phyloP scores from a whole-genome alignment of 2,113 vertebrate genomes.

The Catharus bicknelli region DNA sequence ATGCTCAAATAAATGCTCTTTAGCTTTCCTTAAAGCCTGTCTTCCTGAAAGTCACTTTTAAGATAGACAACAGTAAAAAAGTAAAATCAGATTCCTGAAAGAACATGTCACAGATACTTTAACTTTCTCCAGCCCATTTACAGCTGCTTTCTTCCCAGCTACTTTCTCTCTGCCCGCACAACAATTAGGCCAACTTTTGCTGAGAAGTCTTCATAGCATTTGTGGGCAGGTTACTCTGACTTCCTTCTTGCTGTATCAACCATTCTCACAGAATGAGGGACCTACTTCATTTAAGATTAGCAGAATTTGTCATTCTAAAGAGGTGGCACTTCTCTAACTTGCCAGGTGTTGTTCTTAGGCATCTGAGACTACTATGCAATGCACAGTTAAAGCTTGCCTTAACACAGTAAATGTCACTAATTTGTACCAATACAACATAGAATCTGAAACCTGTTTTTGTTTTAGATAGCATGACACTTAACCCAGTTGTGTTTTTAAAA shows the following conservation, averaged over 20 bases:
- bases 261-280: background rate
- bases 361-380: background rate
- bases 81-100: background rate
- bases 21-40: background rate
- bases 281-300: background rate
- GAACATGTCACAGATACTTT: background rate
- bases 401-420: background rate
- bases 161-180: background rate
- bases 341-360: background rate
- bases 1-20: background rate
- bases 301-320: background rate
- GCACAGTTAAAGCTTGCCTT: background rate
- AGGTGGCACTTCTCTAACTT: background rate
- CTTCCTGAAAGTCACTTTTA: background rate
- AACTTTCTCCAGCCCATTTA: background rate
- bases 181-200: background rate
- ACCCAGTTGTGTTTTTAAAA: background rate
- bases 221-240: background rate
- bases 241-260: background rate
- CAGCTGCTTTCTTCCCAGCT: background rate
- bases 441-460: background rate
- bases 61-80: background rate
- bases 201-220: background rate
- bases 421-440: background rate
- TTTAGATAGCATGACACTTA: background rate